Evolutionary conservation across 1,140 invertebrate genomes (phyloP).

Genomic region (Bilobella aurantiaca): DNA sequence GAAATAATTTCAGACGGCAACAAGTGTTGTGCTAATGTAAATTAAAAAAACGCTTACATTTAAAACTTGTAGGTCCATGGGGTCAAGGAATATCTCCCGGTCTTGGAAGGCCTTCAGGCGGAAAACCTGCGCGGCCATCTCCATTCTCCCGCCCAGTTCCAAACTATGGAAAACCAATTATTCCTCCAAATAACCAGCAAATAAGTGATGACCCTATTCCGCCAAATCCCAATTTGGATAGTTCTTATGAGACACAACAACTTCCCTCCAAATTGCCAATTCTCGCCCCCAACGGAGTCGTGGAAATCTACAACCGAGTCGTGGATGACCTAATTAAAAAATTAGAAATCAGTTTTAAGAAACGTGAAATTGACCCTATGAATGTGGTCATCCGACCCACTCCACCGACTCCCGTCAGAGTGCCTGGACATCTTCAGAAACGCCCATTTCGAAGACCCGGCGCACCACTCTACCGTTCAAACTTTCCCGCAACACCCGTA

Average conservation of each 20-base stretch:
- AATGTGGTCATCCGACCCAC: slow-evolving; percentile 30
- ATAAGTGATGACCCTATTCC: slow-evolving; percentile 28
- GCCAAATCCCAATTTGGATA: slow-evolving; percentile 17
- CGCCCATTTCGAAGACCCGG: slow-evolving; percentile 32
- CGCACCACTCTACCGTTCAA: slow-evolving; percentile 27
- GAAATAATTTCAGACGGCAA: background rate
- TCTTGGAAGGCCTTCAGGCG: background rate
- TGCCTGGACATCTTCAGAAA: slow-evolving; percentile 33
- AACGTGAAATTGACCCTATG: slow-evolving; percentile 31
- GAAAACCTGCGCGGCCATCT: background rate
- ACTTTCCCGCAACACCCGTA: slow-evolving; percentile 14
- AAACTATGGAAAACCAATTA: background rate
- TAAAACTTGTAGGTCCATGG: background rate
- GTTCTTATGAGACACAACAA: slow-evolving; percentile 24
- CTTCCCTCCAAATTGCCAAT: slow-evolving; percentile 32
- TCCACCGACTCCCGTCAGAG: slow-evolving; percentile 30
- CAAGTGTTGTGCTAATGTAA: background rate
- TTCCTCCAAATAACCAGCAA: background rate
- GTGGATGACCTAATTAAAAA: slow-evolving; percentile 31
- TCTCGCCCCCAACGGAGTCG: slow-evolving; percentile 32
- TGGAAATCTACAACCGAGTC: slow-evolving; percentile 34
- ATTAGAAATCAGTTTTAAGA: slow-evolving; percentile 29
- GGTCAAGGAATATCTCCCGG: background rate
- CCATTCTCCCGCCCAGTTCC: background rate
- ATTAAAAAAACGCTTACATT: background rate